phyloP scores from a whole-genome alignment of 2,113 vertebrate genomes.

The Etheostoma spectabile region DNA sequence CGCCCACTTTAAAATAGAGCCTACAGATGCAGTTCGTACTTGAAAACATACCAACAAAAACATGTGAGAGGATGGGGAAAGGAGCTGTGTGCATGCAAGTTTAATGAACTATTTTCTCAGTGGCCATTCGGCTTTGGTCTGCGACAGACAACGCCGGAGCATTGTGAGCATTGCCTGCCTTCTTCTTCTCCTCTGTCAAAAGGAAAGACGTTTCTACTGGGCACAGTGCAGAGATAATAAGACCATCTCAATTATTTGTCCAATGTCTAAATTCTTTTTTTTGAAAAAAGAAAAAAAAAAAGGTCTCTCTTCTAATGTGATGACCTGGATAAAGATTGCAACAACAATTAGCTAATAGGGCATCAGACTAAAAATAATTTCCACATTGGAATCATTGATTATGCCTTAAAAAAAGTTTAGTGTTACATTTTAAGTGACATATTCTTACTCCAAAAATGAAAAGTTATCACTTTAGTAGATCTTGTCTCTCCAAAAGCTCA shows the following conservation, averaged over 20 bases:
- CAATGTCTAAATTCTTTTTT: constrained; percentile 20
- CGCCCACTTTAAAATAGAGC: background rate
- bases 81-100: background rate
- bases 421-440: background rate
- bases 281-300: too few relatives aligned
- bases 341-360: background rate
- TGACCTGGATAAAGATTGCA: background rate
- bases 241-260: constrained; percentile 4
- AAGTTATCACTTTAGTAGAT: background rate
- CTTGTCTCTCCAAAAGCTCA: background rate
- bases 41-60: constrained; percentile 7
- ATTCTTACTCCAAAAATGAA: background rate
- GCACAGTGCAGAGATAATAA: constrained; percentile 2
- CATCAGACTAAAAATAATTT: background rate
- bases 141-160: constrained; percentile 5
- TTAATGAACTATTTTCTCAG: constrained; percentile 8
- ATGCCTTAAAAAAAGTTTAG: background rate
- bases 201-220: constrained; percentile 12
- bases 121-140: constrained; percentile 5
- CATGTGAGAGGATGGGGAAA: background rate
- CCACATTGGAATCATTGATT: background rate
- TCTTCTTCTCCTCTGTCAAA: constrained; percentile 18
- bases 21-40: background rate
- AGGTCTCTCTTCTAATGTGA: background rate
- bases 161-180: background rate